Evolutionary conservation across 2,113 vertebrate species (phyloP), one percentile per base, ranked within the genome.

Genomic region (Tricholaema leucomelas): DNA sequence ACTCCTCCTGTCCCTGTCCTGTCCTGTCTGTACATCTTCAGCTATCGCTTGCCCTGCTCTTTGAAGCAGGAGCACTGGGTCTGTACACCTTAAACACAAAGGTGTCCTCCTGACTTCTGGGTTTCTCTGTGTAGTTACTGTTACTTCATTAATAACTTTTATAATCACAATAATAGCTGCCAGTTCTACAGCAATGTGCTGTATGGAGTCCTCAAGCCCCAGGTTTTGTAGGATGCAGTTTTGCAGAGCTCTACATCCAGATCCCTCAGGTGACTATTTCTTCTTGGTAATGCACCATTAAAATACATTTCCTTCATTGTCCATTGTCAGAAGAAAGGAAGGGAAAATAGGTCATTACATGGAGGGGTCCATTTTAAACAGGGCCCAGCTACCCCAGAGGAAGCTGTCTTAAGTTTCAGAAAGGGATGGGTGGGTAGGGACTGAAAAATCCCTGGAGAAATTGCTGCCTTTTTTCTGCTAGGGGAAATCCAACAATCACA

Each of bases 401-500:
- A 94, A 92, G 75, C 48, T 74, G 42, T n/a, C 7, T 80, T 72
- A 89, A 85, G 90, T 77, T 89, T 82, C 79, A 92, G 75, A 96
- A 93, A 85, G 67, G 69, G 56, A 56, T 87, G 93, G 81, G 81
- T 93, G 90, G 90, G 38, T 73, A 89, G 81, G 84, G 84, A 91
- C 55, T 70, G 67, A 63, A 46, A 89, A 85, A 17, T 87, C 82
- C 75, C 91, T 42, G 60, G 58, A 77, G 87, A 52, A 80, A 91
- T 93, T 82, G 66, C 64, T 2, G 0, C 6, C 2, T 90, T 67
- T 17, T 74, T 91, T 92, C 79, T 93, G 60, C 23, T 64, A 42
- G 56, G 81, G 85, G 91, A 95, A 96, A 94, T 91, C 72, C 87
- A 95, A 87, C 90, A 95, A 96, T 95, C 0, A 0, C 31, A 85